A percentile compares a stretch with the other conserved stretches of the same genome.
Conservation (phyloP, 1,140 invertebrate species). For the Philopotamus ludificatus region DNA sequence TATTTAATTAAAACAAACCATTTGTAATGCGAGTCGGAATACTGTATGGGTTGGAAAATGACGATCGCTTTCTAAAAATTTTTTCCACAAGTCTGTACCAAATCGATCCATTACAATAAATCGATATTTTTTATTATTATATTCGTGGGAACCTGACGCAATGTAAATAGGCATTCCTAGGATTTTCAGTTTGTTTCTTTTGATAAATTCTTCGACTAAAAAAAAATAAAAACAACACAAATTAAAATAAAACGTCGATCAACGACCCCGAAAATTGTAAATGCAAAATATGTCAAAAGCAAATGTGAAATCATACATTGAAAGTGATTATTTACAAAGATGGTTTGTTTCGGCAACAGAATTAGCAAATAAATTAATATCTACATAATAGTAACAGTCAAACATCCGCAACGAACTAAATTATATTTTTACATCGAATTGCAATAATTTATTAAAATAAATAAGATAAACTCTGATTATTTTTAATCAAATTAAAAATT, state of each 20-base stretch:
- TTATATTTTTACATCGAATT: too few species aligned
- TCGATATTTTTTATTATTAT: constrained; percentile 74
- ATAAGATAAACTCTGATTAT: too few species aligned
- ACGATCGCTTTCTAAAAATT: constrained; percentile 70
- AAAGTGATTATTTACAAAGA: too few species aligned
- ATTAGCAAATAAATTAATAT: too few species aligned
- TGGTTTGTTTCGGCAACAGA: too few species aligned
- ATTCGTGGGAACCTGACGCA: constrained; percentile 79
- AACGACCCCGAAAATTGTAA: neutral
- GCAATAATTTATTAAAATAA: too few species aligned
- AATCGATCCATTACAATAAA: constrained; percentile 92
- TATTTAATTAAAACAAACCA: constrained; percentile 65
- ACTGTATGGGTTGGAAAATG: constrained; percentile 72
- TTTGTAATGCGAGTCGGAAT: constrained; percentile 79
- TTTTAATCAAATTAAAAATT: too few species aligned
- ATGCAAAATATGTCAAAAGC: too few species aligned
- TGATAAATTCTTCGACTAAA: constrained; percentile 77
- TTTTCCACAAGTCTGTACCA: constrained; percentile 83
- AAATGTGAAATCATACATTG: too few species aligned
- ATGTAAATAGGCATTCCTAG: constrained; percentile 86
- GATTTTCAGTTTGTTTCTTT: constrained; percentile 66
- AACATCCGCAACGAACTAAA: too few species aligned
- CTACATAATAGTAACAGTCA: too few species aligned
- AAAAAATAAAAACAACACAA: constrained; percentile 37
- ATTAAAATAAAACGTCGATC: neutral